Conservation (phyloP, 2,113 vertebrate genomes). For the Varanus salvator region DNA sequence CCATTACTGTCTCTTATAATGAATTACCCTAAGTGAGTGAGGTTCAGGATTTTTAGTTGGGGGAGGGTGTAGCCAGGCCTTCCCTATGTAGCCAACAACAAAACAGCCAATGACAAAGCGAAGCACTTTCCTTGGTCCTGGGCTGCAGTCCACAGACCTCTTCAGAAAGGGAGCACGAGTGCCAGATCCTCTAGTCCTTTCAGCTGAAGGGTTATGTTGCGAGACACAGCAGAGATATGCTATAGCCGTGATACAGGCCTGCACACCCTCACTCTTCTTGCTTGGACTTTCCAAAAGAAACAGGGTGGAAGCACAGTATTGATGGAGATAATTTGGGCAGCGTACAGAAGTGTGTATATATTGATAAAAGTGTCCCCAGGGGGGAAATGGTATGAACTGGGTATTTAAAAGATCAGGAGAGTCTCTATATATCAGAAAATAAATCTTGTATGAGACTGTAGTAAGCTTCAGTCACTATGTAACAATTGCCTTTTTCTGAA, state of each 20-base stretch:
- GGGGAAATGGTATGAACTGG: background rate
- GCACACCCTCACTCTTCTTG: background rate
- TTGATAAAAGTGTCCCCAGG: background rate
- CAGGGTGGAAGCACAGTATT: no score
- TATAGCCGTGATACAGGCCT: background rate
- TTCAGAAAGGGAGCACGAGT: background rate
- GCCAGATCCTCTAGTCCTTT: background rate
- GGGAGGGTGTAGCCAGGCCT: background rate
- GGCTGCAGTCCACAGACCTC: background rate
- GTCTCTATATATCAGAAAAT: background rate
- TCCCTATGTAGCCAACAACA: no score
- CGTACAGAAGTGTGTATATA: background rate
- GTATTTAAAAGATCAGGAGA: no score
- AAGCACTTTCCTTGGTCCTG: background rate
- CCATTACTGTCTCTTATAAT: background rate
- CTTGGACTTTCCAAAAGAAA: background rate
- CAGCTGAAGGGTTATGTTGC: no score
- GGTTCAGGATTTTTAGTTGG: background rate
- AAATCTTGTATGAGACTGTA: background rate
- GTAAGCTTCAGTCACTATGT: background rate
- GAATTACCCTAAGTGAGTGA: background rate
- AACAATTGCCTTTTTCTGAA: background rate
- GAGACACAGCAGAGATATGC: background rate
- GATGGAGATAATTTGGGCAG: background rate
- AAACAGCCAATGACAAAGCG: background rate